A percentile compares a stretch with the other conserved stretches of the same genome.
Conservation (phyloP, 2,888 invertebrate genomes). For the Tryphoninae sp. region DNA sequence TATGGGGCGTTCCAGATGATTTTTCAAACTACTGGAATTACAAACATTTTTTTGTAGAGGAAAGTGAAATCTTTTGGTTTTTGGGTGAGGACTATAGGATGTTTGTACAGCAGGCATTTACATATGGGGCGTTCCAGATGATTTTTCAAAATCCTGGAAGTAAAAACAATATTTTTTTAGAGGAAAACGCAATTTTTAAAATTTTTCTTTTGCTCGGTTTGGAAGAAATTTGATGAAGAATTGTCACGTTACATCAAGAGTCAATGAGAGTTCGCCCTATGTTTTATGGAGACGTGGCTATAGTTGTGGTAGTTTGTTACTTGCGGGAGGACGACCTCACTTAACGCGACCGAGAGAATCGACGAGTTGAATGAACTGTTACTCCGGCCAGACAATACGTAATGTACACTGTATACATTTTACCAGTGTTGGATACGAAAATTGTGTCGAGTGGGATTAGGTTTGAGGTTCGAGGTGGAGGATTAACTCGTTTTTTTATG, state of each 20-base stretch:
- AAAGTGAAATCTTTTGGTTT: no score
- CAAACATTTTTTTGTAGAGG: no score
- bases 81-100: no score
- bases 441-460: not conserved
- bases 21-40: no score
- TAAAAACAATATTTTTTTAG: not conserved
- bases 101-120: no score
- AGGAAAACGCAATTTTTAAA: not conserved
- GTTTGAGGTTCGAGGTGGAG: not conserved
- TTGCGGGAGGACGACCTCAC: slow-evolving; percentile 37
- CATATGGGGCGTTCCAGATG: no score
- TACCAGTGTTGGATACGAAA: no score
- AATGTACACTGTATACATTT: not conserved
- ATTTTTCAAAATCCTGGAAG: no score
- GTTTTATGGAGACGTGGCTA: not conserved
- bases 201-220: not conserved
- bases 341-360: slow-evolving; percentile 29
- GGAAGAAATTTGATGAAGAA: not conserved
- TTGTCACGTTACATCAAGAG: not conserved
- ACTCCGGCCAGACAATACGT: slow-evolving; percentile 13
- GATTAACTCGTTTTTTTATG: not conserved
- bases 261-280: not conserved
- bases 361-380: slow-evolving; percentile 51
- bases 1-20: no score
- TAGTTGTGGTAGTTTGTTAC: slow-evolving; percentile 10